Evolutionary conservation across 2,113 vertebrate species (phyloP), one percentile per base, ranked within the genome.

Genomic region (Hippocampus mohnikei): DNA sequence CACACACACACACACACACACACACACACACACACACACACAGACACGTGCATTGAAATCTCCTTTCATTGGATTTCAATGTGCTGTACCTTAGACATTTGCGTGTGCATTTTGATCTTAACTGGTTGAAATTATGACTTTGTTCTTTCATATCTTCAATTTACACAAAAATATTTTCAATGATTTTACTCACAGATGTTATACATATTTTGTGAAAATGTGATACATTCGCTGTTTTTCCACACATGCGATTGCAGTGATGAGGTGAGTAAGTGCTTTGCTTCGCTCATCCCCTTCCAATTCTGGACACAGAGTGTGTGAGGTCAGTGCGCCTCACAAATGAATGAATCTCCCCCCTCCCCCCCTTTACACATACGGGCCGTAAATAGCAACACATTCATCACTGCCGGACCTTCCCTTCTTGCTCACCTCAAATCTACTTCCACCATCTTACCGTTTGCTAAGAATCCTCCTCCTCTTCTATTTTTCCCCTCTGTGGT

Each of bases 341-440:
- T 78, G 70, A 85, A 58, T 15, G 25, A 58, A 23, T 25, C 80
- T 85, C 67, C 25, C 18, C 16, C 67, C 69, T 53, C 27, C 59
- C 78, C 60, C 72, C 74, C 62, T 67, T 10, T 42, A 50, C 65
- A 67, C 59, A 59, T 50, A 63, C 37, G 40, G 53, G 73, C 75
- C 84, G 78, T 66, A 86, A 90, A 88, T 85, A 89, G 83, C 81
- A 83, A 70, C 82, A 78, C 84, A 89, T 90, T 83, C 78, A 85
- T 89, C 86, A 80, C 55, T 61, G 81, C 73, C 78, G 82, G 75
- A 71, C 76, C 70, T 73, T 72, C 76, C 81, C 75, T 66, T 76
- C 75, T 59, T 70, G 71, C 70, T 71, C 72, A 72, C 72, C 76
- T 76, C 72, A 70, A 64, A 68, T 72, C 59, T 70, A 69, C 69